Base-by-base conservation (phyloP, 2,797 vertebrate species). In the Nannoperca obscura region DNA sequence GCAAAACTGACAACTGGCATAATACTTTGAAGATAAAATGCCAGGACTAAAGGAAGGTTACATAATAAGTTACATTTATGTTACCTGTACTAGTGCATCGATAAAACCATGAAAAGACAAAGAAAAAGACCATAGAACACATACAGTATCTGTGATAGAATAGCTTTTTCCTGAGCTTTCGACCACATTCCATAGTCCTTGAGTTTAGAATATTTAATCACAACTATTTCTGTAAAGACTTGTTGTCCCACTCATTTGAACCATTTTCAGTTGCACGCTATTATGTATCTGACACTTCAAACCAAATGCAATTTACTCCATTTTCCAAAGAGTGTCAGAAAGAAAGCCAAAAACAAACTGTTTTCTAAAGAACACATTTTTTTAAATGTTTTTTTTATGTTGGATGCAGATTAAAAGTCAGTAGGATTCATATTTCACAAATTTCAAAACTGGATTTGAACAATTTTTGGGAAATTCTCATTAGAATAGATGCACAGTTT, bases 231-330 rank as follows among this genome's bases (percentile, higher is more conserved):
- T 53, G 11, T 38, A 60, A 65, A 24, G 14, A 22, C 44, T 54
- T 52, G 47, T 52, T 70, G 1, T 17, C 9, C n/a, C n/a, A 62
- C 63, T 74, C 58, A 46, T 59, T 66, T 52, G 30, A 44, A 87
- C 82, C 78, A 67, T 91, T 90, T 89, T 78, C 15, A 87, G 62
- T 83, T 91, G 65, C 49, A 76, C 81, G 75, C 59, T 73, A 62
- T 80, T 72, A 86, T 89, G 74, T 69, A 60, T 82, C 54, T 86
- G 76, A 89, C 80, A 86, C 78, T 86, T 88, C 67, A 71, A 89
- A 80, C 76, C 46, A 73, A 88, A 86, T 78, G 76, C 78, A 87
- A 88, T 90, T 90, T 85, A 85, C 24, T 58, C 49, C 59, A 38
- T 80, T 87, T 69, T 22, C 62, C 55, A 38, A 53, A 13, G 22